These are phyloP conservation scores for Lobophora halterata DNA, from an alignment of 2,888 invertebrate genomes.

Conservation along the genomic window DNA sequence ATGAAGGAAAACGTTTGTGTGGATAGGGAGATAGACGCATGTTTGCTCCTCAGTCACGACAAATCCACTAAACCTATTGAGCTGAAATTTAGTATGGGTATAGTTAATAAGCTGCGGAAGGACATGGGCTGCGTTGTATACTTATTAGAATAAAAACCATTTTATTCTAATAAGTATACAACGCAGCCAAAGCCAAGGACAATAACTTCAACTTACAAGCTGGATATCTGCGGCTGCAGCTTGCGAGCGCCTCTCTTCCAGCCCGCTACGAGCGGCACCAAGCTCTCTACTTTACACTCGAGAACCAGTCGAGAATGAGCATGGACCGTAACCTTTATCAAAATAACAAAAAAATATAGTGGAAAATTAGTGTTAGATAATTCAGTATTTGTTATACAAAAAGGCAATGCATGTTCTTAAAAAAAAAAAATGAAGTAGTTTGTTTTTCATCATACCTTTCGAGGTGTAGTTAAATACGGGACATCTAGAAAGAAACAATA, in stretches of 20 bases:
- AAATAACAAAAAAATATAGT: conserved; percentile 15
- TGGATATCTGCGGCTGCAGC: conserved; percentile 42
- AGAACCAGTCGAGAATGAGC: conserved; percentile 74
- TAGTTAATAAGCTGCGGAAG: too few species aligned
- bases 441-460: conserved; percentile 41
- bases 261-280: conserved; percentile 80
- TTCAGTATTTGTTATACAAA: neutral
- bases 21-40: too few species aligned
- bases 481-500: conserved; percentile 55
- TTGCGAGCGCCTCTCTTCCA: conserved; percentile 68
- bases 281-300: conserved; percentile 81
- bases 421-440: neutral
- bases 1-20: too few species aligned
- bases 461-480: conserved; percentile 74
- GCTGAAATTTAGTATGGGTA: too few species aligned
- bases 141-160: too few species aligned
- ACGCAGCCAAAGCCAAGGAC: too few species aligned
- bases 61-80: too few species aligned
- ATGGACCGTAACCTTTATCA: conserved; percentile 50
- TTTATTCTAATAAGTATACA: too few species aligned
- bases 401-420: neutral
- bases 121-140: too few species aligned
- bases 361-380: too few species aligned
- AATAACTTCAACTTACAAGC: conserved; percentile 47
- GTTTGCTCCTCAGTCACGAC: too few species aligned